Evolutionary conservation across 2,113 vertebrate species (phyloP).

Genomic region (Puffinus mauretanicus): DNA sequence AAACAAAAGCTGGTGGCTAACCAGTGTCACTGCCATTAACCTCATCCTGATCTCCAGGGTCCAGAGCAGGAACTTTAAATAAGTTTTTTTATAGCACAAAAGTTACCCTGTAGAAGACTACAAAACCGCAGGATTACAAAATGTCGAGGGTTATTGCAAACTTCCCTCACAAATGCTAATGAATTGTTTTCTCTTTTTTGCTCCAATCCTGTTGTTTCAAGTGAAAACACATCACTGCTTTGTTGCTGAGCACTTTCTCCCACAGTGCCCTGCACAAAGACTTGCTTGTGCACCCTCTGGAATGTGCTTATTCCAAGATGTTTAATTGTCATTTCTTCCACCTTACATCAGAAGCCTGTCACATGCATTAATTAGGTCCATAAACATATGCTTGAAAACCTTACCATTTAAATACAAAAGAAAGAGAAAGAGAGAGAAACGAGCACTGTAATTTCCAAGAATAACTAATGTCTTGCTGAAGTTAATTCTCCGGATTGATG

Average conservation of each 20-base stretch:
- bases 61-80: neutral
- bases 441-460: constrained; percentile 45
- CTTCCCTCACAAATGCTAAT: constrained; percentile 57
- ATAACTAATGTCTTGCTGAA: constrained; percentile 42
- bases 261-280: constrained; percentile 64
- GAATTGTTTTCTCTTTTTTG: constrained; percentile 45
- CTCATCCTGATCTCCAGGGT: neutral
- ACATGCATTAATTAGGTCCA: constrained; percentile 43
- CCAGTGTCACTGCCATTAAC: constrained; percentile 5
- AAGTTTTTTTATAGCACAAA: neutral
- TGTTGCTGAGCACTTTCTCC: constrained; percentile 67
- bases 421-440: neutral
- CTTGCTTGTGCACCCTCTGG: constrained; percentile 60
- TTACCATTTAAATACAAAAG: constrained; percentile 37
- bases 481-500: constrained; percentile 33
- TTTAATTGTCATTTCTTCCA: constrained; percentile 62
- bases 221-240: constrained; percentile 51
- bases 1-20: constrained; percentile 1
- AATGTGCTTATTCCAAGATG: constrained; percentile 68
- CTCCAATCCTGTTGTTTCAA: constrained; percentile 49
- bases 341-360: constrained; percentile 56
- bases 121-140: constrained; percentile 24
- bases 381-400: constrained; percentile 50
- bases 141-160: neutral
- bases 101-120: neutral